Evolutionary conservation across 2,797 vertebrate genomes (phyloP).

Genomic region (Aeoliscus strigatus): DNA sequence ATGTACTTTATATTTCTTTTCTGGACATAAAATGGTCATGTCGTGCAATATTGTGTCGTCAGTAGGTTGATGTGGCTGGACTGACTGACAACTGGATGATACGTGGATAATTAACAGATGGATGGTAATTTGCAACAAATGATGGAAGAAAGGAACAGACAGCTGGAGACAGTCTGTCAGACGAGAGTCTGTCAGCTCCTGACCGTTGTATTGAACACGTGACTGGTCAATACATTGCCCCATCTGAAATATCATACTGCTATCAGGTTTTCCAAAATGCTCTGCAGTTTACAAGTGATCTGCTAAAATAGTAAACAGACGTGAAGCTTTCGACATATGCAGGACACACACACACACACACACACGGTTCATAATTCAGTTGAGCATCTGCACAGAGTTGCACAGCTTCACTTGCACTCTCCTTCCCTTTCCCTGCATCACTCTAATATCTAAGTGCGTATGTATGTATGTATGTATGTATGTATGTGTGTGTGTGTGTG

Average conservation of each 20-base stretch:
- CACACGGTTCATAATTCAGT: conserved; percentile 46
- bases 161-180: too few species aligned
- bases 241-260: conserved; percentile 35
- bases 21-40: too few species aligned
- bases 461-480: conserved; percentile 34
- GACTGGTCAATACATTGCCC: conserved; percentile 46
- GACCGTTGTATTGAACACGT: conserved; percentile 50
- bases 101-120: conserved; percentile 1
- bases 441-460: too few species aligned
- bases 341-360: too few species aligned
- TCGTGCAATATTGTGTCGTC: neutral
- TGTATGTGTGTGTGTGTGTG: conserved; percentile 11
- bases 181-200: too few species aligned
- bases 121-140: neutral
- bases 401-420: conserved; percentile 61
- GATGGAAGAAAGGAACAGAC: too few species aligned
- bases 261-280: conserved; percentile 35
- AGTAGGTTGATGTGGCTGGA: conserved; percentile 2
- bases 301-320: too few species aligned
- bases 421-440: conserved; percentile 42
- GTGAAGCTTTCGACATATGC: too few species aligned
- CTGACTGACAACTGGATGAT: neutral
- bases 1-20: too few species aligned
- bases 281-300: too few species aligned
- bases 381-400: conserved; percentile 35